These are phyloP conservation scores for Tragulus kanchil DNA, from an alignment of 2,113 vertebrate genomes.

Conservation along the genomic window DNA sequence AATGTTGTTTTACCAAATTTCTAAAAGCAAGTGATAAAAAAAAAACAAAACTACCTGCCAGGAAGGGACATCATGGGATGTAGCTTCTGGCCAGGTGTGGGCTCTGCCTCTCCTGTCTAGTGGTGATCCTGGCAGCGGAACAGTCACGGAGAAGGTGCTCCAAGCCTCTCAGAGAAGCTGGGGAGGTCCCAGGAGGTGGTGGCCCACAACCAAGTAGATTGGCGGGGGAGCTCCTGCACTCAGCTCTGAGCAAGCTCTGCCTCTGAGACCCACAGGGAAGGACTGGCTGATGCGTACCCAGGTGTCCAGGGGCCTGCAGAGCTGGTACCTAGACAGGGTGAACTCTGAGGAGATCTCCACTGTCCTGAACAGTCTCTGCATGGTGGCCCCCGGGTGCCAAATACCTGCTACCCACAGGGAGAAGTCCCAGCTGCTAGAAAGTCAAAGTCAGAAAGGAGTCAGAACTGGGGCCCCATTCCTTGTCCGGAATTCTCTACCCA, in stretches of 20 bases:
- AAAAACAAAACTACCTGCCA: not conserved
- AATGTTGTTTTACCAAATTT: not conserved
- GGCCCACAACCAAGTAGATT: accelerated
- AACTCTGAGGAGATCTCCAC: not conserved
- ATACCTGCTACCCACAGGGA: accelerated
- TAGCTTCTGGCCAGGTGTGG: not conserved
- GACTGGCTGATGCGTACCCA: accelerated
- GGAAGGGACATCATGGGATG: accelerated
- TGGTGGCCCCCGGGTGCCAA: not conserved
- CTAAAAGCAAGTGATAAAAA: not conserved
- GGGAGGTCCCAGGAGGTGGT: accelerated
- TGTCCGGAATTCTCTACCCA: not conserved
- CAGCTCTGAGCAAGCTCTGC: not conserved
- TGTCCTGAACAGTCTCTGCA: not conserved
- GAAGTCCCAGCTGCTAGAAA: not conserved
- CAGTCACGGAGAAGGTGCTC: not conserved
- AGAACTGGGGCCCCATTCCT: not conserved
- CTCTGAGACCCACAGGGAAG: accelerated
- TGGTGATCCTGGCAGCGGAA: accelerated
- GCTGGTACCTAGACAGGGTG: too few species aligned
- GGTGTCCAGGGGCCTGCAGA: not conserved
- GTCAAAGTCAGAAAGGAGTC: not conserved
- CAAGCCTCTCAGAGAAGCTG: not conserved
- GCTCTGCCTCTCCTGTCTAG: accelerated
- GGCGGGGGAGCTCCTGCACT: accelerated